Evolutionary conservation across 2,113 vertebrate species (phyloP).

Genomic region (Athene cunicularia): DNA sequence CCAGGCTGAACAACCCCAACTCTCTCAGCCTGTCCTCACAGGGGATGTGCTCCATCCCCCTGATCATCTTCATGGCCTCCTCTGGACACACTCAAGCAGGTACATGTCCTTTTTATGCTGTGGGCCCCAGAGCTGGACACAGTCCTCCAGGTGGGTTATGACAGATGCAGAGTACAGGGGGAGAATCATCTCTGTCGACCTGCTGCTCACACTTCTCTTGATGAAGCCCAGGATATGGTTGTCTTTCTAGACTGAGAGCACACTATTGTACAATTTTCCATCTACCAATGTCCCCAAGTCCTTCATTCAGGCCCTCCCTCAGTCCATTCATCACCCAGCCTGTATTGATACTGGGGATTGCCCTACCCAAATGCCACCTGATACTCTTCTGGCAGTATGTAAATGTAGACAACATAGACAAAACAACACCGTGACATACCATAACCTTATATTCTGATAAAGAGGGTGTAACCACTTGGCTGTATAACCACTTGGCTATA

Average conservation of each 20-base stretch:
- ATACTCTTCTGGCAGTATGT: not conserved
- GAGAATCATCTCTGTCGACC: not conserved
- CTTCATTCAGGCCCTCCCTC: not conserved
- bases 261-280: not conserved
- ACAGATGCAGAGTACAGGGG: accelerated
- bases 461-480: not conserved
- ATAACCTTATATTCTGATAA: not conserved
- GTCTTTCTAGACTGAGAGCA: not conserved
- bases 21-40: not conserved
- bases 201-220: not conserved
- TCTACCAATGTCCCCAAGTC: not conserved
- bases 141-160: not conserved
- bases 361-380: not conserved
- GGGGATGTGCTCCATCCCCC: not conserved
- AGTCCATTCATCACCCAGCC: not conserved
- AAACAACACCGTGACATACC: not conserved
- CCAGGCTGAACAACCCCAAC: not conserved
- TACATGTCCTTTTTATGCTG: too few species aligned
- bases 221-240: not conserved
- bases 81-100: not conserved
- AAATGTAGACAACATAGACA: not conserved
- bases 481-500: not conserved
- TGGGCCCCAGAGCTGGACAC: not conserved
- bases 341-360: not conserved
- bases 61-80: too few species aligned